Percentiles rank a stretch among this genome's conserved stretches.
Evolutionary conservation across 1,140 invertebrate genomes (phyloP).

Genomic region (Aethina tumida): DNA sequence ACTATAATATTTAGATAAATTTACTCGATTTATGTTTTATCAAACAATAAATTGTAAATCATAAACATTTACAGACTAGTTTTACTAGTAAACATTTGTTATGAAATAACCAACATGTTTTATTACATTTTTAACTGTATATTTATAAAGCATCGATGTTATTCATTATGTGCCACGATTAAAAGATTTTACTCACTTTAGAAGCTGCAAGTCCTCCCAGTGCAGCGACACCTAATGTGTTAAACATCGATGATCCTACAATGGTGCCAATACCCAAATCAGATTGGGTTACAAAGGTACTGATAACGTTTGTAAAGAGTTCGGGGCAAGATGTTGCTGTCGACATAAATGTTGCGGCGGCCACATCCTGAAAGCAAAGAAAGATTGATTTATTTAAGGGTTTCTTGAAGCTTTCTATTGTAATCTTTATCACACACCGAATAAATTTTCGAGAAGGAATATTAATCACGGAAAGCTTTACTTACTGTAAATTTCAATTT

Average conservation of each 20-base stretch:
- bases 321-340: slow-evolving; percentile 84
- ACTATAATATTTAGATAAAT: no score
- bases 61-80: no score
- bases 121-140: no score
- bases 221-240: slow-evolving; percentile 76
- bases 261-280: slow-evolving; percentile 80
- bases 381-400: not conserved
- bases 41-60: no score
- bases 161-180: no score
- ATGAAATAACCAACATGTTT: no score
- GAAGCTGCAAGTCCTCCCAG: slow-evolving; percentile 68
- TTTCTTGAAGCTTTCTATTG: no score
- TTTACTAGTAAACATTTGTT: no score
- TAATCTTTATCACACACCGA: not conserved
- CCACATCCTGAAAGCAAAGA: slow-evolving; percentile 55
- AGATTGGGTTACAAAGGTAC: slow-evolving; percentile 65
- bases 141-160: not conserved
- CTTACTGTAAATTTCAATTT: not conserved
- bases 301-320: slow-evolving; percentile 81
- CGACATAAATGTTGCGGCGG: slow-evolving; percentile 86
- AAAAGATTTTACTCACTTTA: slow-evolving; percentile 42
- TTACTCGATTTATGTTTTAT: no score
- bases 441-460: not conserved
- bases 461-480: not conserved
- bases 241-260: slow-evolving; percentile 80